These are phyloP conservation scores for Tympanoctomys barrerae DNA, from an alignment of 2,797 vertebrate species.

Conservation along the genomic window DNA sequence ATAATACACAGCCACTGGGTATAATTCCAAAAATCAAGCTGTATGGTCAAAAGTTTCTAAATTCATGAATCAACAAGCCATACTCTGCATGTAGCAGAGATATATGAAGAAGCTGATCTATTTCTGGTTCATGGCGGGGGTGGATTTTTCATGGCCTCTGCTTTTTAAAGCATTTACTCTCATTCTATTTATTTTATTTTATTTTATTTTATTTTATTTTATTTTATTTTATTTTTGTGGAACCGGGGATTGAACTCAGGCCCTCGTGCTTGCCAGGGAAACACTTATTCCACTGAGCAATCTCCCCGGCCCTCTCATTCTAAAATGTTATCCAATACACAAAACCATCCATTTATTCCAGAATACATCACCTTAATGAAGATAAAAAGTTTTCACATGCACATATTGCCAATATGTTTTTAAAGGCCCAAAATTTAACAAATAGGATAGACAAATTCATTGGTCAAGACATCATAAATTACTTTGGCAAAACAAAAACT, in stretches of 20 bases:
- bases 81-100: background rate
- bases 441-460: slow-evolving; percentile 80
- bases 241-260: no score
- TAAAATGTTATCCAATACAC: no score
- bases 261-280: no score
- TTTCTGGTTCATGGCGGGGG: slow-evolving; percentile 8
- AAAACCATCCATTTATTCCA: no score
- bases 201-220: slow-evolving; percentile 48
- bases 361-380: slow-evolving; percentile 13
- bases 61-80: background rate
- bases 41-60: background rate
- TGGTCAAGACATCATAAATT: slow-evolving; percentile 83
- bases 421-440: slow-evolving; percentile 85
- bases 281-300: no score
- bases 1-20: slow-evolving; percentile 31
- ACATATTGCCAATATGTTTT: slow-evolving; percentile 78
- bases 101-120: background rate
- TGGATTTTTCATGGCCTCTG: slow-evolving; percentile 71
- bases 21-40: slow-evolving; percentile 55
- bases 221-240: background rate
- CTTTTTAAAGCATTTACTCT: slow-evolving; percentile 76
- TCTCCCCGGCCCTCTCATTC: no score
- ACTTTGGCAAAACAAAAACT: slow-evolving; percentile 86
- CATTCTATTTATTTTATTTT: slow-evolving; percentile 82
- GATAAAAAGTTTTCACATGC: slow-evolving; percentile 84